These are phyloP conservation scores for Danaus chrysippus DNA, from an alignment of 2,888 invertebrate species.

Conservation along the genomic window DNA sequence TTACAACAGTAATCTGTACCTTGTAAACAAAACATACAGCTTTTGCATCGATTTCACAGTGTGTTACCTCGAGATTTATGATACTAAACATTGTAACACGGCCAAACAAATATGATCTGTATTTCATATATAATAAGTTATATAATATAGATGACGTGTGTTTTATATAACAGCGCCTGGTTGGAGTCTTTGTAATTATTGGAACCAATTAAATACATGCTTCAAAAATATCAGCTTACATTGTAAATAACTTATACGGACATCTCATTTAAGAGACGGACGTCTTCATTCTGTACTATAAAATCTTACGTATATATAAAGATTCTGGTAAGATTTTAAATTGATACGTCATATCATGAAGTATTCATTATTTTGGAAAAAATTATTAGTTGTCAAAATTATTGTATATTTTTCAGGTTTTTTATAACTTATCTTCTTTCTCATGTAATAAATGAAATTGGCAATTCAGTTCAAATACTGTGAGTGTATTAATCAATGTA, in stretches of 20 bases:
- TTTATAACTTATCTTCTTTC: too few relatives aligned
- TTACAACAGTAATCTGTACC: slow-evolving; percentile 12
- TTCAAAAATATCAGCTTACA: slow-evolving; percentile 26
- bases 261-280: background rate
- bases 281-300: background rate
- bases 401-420: too few relatives aligned
- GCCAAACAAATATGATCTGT: slow-evolving; percentile 8
- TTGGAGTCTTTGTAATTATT: slow-evolving; percentile 15
- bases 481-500: too few relatives aligned
- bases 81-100: slow-evolving; percentile 19
- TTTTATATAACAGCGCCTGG: background rate
- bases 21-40: slow-evolving; percentile 16
- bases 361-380: too few relatives aligned
- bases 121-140: slow-evolving; percentile 6
- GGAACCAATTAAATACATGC: slow-evolving; percentile 19
- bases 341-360: too few relatives aligned
- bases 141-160: background rate
- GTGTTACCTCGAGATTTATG: slow-evolving; percentile 30
- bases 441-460: too few relatives aligned
- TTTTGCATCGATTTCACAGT: slow-evolving; percentile 29
- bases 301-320: background rate
- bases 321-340: background rate
- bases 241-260: slow-evolving; percentile 5
- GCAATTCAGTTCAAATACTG: too few relatives aligned
- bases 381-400: too few relatives aligned